Base-by-base conservation (phyloP, 2,797 vertebrate species). In the Cuniculus paca region DNA sequence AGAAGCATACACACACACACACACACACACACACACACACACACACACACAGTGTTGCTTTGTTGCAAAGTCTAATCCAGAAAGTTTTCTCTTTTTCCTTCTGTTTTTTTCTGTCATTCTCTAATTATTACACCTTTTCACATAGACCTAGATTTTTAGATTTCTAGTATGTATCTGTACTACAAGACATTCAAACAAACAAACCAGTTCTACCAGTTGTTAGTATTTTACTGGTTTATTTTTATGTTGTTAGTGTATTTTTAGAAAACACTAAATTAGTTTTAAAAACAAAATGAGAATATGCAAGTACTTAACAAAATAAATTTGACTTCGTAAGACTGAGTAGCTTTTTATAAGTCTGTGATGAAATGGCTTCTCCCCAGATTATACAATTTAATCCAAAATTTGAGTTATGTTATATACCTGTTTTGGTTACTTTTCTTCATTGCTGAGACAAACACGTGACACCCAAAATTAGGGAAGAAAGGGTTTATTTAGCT, bases 271-370 rank as follows among this genome's bases (percentile, higher is more conserved):
- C 56, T 7, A 12, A 77, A 70, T 78, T 89, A 81, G 19, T 56
- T 81, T 61, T 9, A 68, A 79, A 77, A 54, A 70, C 63, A 60
- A 91, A 56, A 88, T 61, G 11, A 72, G 60, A 72, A 72, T 70
- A 36, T 82, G 13, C 39, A 68, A 72, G n/a, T 74, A 24, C 39
- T 70, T 79, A 34, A 82, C 61, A 83, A 88, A 95, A 89, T 36
- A 93, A 93, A 88, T 80, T 26, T 72, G 81, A 94, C n/a, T 92
- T 92, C 70, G 87, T 19, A 75, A 85, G 91, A 94, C 9, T 50
- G n/a, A 77, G 79, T 34, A 91, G 58, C 28, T 94, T 90, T 72
- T 87, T 81, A 94, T 54, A 93, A 89, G 90, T 88, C 36, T 93
- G 39, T 88, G 34, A 86, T 65, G 22, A 81, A 91, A 96, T 89